These are phyloP conservation scores for Desoria tigrina DNA, from an alignment of 2,888 invertebrate genomes.

Conservation along the genomic window DNA sequence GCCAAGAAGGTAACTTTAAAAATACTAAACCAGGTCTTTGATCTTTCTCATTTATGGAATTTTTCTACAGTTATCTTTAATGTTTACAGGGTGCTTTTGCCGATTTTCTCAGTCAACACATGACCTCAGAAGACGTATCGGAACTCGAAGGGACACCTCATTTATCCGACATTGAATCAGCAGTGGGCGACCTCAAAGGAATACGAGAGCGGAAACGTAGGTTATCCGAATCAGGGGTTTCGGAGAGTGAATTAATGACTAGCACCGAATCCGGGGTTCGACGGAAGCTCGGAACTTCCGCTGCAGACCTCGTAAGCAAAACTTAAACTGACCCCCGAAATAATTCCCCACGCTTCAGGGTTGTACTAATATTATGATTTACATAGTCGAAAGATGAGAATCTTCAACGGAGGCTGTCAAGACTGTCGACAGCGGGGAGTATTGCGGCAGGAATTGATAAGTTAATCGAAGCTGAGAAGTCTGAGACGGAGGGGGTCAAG, in stretches of 20 bases:
- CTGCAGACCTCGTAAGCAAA: slow-evolving; percentile 19
- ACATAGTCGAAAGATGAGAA: slow-evolving; percentile 10
- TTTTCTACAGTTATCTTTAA: slow-evolving; percentile 40
- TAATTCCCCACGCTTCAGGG: too few species aligned
- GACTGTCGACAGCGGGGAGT: slow-evolving; percentile 32
- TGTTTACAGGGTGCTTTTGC: slow-evolving; percentile 62
- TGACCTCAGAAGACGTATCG: slow-evolving; percentile 55
- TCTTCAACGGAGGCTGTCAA: slow-evolving; percentile 18
- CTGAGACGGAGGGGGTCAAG: slow-evolving; percentile 61
- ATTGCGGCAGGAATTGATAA: slow-evolving; percentile 47
- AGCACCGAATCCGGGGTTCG: slow-evolving; percentile 20
- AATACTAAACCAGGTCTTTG: neutral
- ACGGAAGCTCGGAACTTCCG: slow-evolving; percentile 5
- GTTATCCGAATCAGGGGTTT: slow-evolving; percentile 13
- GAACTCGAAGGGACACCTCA: slow-evolving; percentile 44
- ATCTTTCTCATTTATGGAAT: too few species aligned
- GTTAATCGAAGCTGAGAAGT: slow-evolving; percentile 59
- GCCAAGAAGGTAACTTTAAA: slow-evolving; percentile 58
- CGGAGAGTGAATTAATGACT: slow-evolving; percentile 26
- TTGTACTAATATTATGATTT: too few species aligned
- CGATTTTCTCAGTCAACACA: slow-evolving; percentile 72
- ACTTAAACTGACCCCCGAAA: too few species aligned
- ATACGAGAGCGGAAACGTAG: slow-evolving; percentile 19
- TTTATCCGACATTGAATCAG: slow-evolving; percentile 30
- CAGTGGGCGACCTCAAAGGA: slow-evolving; percentile 24